Evolutionary conservation across 2,113 vertebrate genomes (phyloP).

Genomic region (Pachycephala philippinensis): DNA sequence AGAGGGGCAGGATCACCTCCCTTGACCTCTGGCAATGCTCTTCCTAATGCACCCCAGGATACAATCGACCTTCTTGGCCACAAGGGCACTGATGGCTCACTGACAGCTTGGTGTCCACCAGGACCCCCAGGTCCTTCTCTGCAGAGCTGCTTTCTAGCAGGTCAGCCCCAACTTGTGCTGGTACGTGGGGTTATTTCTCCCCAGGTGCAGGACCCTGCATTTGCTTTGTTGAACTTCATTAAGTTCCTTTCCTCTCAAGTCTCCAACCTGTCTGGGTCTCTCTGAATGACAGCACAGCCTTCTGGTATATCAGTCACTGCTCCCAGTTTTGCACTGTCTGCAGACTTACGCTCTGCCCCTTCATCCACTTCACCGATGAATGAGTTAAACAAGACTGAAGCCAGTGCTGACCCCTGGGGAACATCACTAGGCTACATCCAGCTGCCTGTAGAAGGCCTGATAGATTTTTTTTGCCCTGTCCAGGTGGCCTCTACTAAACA

Average conservation of each 20-base stretch:
- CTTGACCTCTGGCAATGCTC: neutral
- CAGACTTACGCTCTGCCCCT: neutral
- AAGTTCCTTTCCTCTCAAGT: neutral
- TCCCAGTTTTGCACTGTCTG: neutral
- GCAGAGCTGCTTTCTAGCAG: neutral
- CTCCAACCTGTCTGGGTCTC: neutral
- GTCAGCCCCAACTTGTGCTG: neutral
- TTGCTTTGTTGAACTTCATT: neutral
- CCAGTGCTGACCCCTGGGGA: neutral
- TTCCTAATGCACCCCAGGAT: neutral
- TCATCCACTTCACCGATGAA: neutral
- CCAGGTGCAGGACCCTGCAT: neutral
- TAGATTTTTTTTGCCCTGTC: neutral
- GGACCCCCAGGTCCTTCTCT: neutral
- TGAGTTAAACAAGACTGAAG: neutral
- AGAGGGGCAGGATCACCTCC: neutral
- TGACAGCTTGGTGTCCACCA: neutral
- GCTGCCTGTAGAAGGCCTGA: neutral
- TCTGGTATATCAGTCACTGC: neutral
- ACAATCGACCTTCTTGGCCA: neutral
- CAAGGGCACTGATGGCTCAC: neutral
- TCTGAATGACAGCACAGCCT: neutral
- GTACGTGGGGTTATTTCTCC: fast-evolving
- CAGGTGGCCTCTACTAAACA: neutral
- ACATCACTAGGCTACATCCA: neutral